Base-by-base conservation (phyloP, 2,113 vertebrate genomes). In the Labeo rohita region DNA sequence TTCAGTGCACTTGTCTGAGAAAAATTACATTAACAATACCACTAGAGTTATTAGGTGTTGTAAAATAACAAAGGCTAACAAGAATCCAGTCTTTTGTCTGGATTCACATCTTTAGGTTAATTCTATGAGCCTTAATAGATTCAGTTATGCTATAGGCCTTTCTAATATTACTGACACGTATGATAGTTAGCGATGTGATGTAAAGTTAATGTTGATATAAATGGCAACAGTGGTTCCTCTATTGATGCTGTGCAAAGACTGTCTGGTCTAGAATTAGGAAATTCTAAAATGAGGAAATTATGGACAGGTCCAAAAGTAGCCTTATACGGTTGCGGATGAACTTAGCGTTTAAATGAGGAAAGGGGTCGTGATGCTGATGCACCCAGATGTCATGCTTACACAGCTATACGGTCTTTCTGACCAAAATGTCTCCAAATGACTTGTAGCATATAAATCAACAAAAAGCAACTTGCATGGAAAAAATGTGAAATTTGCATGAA, bases 261-360 rank as follows among this genome's bases (percentile, higher is more conserved):
- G 80, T 36, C 61, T 52, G 63, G 63, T 3, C 6, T 13, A 49
- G 23, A 65, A 43, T 39, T 4, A 68, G 59, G 28, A 28, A 28
- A 28, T 28, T 28, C 28, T 28, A 28, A 28, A 28, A 28, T 28
- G 28, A 28, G 50, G 28, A 54, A n/a, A 78, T 39, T 11, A 56
- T 39, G 10, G n/a, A 34, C 36, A 75, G 15, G 79, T 49, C 87
- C 47, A 72, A 59, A 36, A 85, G 61, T 21, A 10, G 50, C 56
- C 87, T 84, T 88, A 74, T 86, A 79, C 65, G 84, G 87, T 54
- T 49, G 59, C 16, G 45, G 43, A 83, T 63, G 39, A 86, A 56
- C 23, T 70, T 47, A 45, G 82, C 9, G 23, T 54, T 36, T 39
- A 59, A 61, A 12, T 74, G 16, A 23, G 66, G 74, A 59, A 11